Percentiles rank a stretch among this genome's conserved stretches.
These are phyloP conservation scores for Apotomis turbidana DNA, from an alignment of 2,888 invertebrate genomes.

Conservation along the genomic window DNA sequence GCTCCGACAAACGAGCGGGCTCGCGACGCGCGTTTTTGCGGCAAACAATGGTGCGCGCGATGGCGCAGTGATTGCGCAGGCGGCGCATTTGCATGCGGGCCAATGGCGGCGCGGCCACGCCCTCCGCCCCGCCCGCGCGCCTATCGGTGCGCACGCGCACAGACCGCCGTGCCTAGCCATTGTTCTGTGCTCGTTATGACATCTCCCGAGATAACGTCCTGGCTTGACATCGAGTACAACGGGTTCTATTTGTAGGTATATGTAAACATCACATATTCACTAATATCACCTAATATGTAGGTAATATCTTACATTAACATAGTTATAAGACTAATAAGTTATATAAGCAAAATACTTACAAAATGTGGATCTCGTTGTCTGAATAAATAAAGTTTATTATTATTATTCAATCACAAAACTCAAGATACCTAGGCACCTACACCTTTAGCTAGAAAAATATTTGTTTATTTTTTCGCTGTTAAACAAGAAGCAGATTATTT, in stretches of 20 bases:
- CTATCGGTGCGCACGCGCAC: conserved; percentile 25
- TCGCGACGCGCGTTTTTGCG: conserved; percentile 61
- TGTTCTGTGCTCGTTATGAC: conserved; percentile 34
- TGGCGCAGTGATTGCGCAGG: conserved; percentile 65
- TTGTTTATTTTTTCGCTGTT: no score
- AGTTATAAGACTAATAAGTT: no score
- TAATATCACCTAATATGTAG: no score
- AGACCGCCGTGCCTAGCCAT: conserved; percentile 24
- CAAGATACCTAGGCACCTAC: no score
- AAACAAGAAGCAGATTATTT: no score
- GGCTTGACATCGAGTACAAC: not conserved
- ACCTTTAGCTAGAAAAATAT: no score
- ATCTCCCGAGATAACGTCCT: conserved; percentile 23
- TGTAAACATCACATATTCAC: conserved; percentile 7
- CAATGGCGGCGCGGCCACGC: conserved; percentile 55
- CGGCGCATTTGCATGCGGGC: conserved; percentile 74
- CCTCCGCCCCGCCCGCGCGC: conserved; percentile 44
- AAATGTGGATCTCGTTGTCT: no score
- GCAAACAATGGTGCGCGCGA: conserved; percentile 66
- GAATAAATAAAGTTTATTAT: no score
- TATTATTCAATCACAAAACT: no score
- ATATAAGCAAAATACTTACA: no score
- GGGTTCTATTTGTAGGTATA: not conserved
- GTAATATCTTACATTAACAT: no score
- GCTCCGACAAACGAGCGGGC: conserved; percentile 68